Base-by-base conservation (phyloP, 92 coral and sea anemone species). In the Nematostella vectensis region DNA sequence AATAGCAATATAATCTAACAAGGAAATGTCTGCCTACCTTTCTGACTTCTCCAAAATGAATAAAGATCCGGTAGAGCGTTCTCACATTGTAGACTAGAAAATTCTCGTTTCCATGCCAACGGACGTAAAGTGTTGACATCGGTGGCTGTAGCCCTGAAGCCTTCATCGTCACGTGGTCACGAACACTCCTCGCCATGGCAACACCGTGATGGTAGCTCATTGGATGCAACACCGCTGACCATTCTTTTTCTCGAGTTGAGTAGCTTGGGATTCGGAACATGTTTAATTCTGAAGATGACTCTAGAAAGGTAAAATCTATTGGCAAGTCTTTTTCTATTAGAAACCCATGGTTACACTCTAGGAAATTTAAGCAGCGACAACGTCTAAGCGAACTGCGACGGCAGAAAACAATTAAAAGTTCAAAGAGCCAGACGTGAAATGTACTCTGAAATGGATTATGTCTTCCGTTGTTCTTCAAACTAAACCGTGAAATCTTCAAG, bases 81-180 rank as follows among this genome's bases (percentile, higher is more conserved):
- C 71, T 48, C 9, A 33, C 48, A 3, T 69, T 69, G 53, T 84
- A 84, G 13, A 59, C 27, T 11, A 59, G 25, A 3, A 27, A 42
- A 6, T 54, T 18, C 11, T 75, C 72, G 47, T 62, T 48, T 10
- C 67, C 70, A 53, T 62, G 80, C 94, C 94, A 85, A 53, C 88
- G 94, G 26, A 75, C 94, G 55, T 71, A 67, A 4, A 85, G 26
- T 26, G 88, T 80, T n/a, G 94, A 61, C 40, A 75, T 58, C 4
- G 94, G 94, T 4, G 87, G 88, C 4, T 69, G 61, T 21, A 75
- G 88, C 29, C 66, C 75, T 11, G 70, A 67, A 23, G 72, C 57
- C 27, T 60, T 60, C 61, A 75, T 74, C 26, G 25, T 40, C 33
- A 59, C 61, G 65, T 69, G 56, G 30, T 85, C 79, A 31, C 71